A percentile compares a stretch with the other conserved stretches of the same genome.
phyloP scores from a whole-genome alignment of 2,888 invertebrate genomes.

The Chorisops tibialis region DNA sequence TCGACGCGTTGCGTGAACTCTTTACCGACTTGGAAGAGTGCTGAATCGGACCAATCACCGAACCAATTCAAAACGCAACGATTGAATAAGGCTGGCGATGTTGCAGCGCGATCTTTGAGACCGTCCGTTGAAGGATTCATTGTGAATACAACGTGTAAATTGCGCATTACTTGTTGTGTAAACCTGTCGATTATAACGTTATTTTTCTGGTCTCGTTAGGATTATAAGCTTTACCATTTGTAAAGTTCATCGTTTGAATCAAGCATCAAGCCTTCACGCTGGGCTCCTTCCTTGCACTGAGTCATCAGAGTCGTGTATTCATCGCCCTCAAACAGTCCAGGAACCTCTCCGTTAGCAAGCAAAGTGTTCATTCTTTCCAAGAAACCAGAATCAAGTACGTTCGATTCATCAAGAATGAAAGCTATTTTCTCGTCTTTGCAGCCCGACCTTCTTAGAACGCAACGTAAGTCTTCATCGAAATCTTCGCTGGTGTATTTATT shows the following conservation, averaged over 20 bases:
- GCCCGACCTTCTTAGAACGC: slow-evolving; percentile 79
- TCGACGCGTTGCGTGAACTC: slow-evolving; percentile 96
- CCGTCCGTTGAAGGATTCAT: slow-evolving; percentile 99
- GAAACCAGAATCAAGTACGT: slow-evolving; percentile 97
- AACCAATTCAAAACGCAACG: slow-evolving; percentile 99
- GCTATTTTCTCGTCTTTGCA: slow-evolving; percentile 98
- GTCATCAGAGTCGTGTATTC: slow-evolving; percentile 99
- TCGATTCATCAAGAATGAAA: slow-evolving; percentile 98
- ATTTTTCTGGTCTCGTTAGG: not conserved
- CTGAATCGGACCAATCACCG: slow-evolving; percentile 98
- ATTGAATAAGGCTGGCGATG: slow-evolving; percentile 98
- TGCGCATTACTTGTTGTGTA: slow-evolving; percentile 97
- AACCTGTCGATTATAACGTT: slow-evolving; percentile 57
- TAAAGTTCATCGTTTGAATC: slow-evolving; percentile 98
- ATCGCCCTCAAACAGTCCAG: slow-evolving; percentile 92
- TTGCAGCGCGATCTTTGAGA: slow-evolving; percentile 95
- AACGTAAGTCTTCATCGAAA: slow-evolving; percentile 97
- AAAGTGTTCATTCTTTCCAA: slow-evolving; percentile 99
- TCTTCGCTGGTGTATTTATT: slow-evolving; percentile 98
- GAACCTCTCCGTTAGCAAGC: slow-evolving; percentile 95
- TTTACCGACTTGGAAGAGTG: slow-evolving; percentile 90
- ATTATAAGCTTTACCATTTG: slow-evolving; percentile 68
- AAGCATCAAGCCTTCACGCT: slow-evolving; percentile 95
- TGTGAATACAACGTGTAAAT: slow-evolving; percentile 98
- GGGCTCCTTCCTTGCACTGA: slow-evolving; percentile 98